Evolutionary conservation across 2,888 invertebrate genomes (phyloP), one percentile per base, ranked within the genome.

Genomic region (Melanargia galathea): DNA sequence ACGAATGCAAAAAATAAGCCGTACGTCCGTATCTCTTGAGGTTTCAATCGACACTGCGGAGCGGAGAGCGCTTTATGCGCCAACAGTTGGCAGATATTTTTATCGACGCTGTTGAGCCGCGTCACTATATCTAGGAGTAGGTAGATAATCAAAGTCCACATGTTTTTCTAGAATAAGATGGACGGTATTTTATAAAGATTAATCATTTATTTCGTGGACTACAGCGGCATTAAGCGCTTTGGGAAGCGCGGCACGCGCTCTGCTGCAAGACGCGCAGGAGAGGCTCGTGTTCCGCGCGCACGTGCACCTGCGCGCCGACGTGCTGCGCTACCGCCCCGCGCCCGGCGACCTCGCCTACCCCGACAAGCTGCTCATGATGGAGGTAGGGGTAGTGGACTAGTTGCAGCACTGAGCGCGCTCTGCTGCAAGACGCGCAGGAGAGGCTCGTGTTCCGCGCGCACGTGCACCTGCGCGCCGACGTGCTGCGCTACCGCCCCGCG

Each of bases 261-360:
- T 30, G 30, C 30, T 30, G 30, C 30, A 30, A 8, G 30, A 30
- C 91, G 96, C 97, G 7, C 98, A 99, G 82, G 99, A 99, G 83
- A 92, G 99, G 60, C 93, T 99, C 40, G 99, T 99, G 38, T 99
- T 98, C 86, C 93, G 99, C 54, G 97, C 98, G 0, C 97, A 98
- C 90, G 94, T 99, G 71, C 99, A 98, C 84, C 93, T 99, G 66
- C 95, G 97, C 60, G 95, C 96, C 0, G 99, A 99, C 85, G 97
- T 99, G 71, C 91, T 96, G 64, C 93, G 94, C 72, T 97, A 97
- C 82, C 94, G 95, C 67, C 97, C 99, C 0, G 98, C 98, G 10
- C 94, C 96, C 4, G 99, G 99, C 0, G 99, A 99, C 90, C 93
- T 99, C 66, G 98, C 98, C 0, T 99, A 99, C 92, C 99, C 99